phyloP scores from a whole-genome alignment of 2,113 vertebrate species.

The Neomonachus schauinslandi region DNA sequence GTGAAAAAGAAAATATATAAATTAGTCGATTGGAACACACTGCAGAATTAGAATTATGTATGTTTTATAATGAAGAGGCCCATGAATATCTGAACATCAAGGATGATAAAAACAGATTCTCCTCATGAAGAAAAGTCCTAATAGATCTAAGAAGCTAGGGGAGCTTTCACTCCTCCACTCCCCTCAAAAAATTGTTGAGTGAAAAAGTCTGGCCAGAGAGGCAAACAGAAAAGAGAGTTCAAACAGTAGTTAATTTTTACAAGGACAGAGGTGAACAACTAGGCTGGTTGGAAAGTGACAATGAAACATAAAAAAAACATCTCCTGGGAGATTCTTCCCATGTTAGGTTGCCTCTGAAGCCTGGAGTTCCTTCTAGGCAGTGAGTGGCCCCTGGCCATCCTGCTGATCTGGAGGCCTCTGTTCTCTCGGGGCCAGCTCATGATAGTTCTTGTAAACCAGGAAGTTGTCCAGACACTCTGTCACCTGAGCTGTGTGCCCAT shows the following conservation, averaged over 20 bases:
- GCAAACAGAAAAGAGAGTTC: background rate
- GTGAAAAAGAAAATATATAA: background rate
- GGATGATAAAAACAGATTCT: background rate
- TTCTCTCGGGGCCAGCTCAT: background rate
- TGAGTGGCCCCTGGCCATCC: background rate
- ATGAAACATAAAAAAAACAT: background rate
- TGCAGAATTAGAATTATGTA: background rate
- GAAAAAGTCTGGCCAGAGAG: background rate
- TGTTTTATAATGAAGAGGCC: background rate
- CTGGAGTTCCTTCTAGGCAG: background rate
- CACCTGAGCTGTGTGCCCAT: fast-evolving
- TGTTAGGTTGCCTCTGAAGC: background rate
- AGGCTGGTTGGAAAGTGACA: background rate
- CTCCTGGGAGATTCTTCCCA: background rate
- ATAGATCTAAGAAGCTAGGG: background rate
- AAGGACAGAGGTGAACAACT: background rate
- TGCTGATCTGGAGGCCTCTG: background rate
- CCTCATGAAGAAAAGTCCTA: background rate
- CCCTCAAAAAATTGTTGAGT: background rate
- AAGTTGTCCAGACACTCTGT: background rate
- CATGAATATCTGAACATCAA: background rate
- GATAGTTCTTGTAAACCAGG: background rate
- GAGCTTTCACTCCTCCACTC: background rate
- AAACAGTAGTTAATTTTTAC: background rate
- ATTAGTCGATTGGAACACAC: background rate